Base-by-base conservation (phyloP, 2,888 invertebrate species). In the Desoria tigrina region DNA sequence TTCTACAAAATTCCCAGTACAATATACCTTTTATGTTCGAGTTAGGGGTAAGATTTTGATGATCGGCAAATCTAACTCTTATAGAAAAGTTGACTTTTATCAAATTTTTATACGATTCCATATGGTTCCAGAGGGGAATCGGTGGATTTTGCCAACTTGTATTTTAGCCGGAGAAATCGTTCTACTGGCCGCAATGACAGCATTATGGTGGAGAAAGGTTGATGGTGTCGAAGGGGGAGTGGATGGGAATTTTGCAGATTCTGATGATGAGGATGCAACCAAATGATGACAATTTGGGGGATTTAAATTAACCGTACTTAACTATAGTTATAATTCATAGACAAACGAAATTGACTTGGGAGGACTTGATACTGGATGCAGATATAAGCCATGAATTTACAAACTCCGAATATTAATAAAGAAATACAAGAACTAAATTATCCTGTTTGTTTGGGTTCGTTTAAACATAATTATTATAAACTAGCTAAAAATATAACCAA, bases 181-280 rank as follows among this genome's bases (percentile, higher is more conserved):
- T 11, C 4, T 61, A n/a, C 49, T 71, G 37, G 61, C 32, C 32
- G 23, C 66, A 21, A 63, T 71, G 14, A 68, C 71, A 1, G 1
- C 58, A 24, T 21, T 67, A 16, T 64, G 28, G 26, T 24, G 58
- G 37, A 61, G 54, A 55, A 53, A 63, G 49, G 55, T 45, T 26
- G 7, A 54, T 18, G 42, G 39, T 23, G 39, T 39, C 0, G 60
- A 61, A 9, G 59, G 54, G 24, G 42, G 21, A 26, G 42, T 28
- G 9, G 68, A 58, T 18, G 26, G 39, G 2, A 23, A 32, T 11
- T 3, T 11, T 24, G 65, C 64, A 18, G 71, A 68, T 18, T 65
- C 61, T 11, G 66, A 65, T 11, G 71, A 71, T 37, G 71, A 71
- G 3, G 68, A 68, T 16, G 39, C 9, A 39, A n/a, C n/a, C n/a